Evolutionary conservation across 2,797 vertebrate species (phyloP).

Genomic region (Leptoclinus maculatus): DNA sequence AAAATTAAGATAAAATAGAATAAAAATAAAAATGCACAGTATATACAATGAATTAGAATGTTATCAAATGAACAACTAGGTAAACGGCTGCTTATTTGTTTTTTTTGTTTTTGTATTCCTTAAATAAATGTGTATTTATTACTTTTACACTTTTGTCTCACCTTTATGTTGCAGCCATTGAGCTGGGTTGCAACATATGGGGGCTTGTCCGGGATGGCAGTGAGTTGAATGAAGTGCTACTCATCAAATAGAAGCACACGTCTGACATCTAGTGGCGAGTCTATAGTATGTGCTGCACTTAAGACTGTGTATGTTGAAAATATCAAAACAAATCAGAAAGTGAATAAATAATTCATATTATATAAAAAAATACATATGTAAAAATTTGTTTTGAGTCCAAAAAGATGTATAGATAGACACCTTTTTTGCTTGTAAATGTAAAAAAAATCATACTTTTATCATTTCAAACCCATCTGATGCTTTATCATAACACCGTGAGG

Average conservation of each 20-base stretch:
- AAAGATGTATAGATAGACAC: not conserved
- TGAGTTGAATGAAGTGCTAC: not conserved
- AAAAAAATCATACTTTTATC: not conserved
- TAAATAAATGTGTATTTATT: no score
- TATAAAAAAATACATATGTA: not conserved
- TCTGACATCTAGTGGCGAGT: slow-evolving; percentile 52
- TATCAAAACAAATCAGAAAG: no score
- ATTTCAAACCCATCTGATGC: not conserved
- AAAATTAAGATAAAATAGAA: no score
- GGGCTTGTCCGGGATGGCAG: not conserved
- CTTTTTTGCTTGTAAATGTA: not conserved
- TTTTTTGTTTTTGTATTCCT: no score
- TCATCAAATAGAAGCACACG: not conserved
- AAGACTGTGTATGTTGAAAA: not conserved
- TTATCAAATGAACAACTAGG: no score
- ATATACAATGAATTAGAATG: no score
- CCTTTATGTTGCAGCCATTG: no score
- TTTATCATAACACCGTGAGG: not conserved
- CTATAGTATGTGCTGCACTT: not conserved
- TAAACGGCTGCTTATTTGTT: no score
- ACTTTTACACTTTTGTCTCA: no score
- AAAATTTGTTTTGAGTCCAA: not conserved
- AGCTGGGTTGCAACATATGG: no score
- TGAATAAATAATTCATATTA: not conserved
- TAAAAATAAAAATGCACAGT: no score